These are phyloP conservation scores for Poecilobothrus nobilitatus DNA, from an alignment of 2,888 invertebrate species.

Conservation along the genomic window DNA sequence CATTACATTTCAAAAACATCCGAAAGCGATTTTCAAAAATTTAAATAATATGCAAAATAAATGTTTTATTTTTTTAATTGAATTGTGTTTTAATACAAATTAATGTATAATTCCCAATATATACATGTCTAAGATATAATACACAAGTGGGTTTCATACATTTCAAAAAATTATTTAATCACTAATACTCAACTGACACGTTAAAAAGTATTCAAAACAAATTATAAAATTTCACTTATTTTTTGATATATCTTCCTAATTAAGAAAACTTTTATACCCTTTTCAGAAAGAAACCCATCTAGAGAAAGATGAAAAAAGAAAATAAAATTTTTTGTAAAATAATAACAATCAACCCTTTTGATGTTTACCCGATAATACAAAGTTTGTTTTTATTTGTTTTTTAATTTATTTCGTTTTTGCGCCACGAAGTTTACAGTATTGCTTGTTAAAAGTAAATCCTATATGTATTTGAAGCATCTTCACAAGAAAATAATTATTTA, in stretches of 20 bases:
- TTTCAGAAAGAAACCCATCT: background rate
- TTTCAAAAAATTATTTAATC: background rate
- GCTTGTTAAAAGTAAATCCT: background rate
- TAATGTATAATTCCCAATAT: too few species aligned
- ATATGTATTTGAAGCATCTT: background rate
- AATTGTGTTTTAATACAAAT: too few species aligned
- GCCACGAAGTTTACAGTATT: background rate
- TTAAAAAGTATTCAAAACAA: slow-evolving; percentile 1
- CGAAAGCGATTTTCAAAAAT: too few species aligned
- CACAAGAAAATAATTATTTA: too few species aligned
- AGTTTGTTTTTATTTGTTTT: background rate
- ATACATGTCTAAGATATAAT: too few species aligned
- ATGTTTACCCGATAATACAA: background rate
- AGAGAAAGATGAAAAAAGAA: background rate
- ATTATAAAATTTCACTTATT: background rate
- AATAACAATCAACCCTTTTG: background rate
- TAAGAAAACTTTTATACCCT: background rate
- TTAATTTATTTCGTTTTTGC: too few species aligned
- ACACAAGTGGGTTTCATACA: too few species aligned
- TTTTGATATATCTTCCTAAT: background rate
- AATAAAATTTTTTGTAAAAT: background rate
- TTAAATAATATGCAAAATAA: too few species aligned
- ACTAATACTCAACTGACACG: background rate
- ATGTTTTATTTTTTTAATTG: too few species aligned
- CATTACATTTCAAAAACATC: too few species aligned